Percentiles rank a stretch among this genome's conserved stretches.
Conservation (phyloP, 1,140 invertebrate genomes). For the Rhopalosiphum maidis region DNA sequence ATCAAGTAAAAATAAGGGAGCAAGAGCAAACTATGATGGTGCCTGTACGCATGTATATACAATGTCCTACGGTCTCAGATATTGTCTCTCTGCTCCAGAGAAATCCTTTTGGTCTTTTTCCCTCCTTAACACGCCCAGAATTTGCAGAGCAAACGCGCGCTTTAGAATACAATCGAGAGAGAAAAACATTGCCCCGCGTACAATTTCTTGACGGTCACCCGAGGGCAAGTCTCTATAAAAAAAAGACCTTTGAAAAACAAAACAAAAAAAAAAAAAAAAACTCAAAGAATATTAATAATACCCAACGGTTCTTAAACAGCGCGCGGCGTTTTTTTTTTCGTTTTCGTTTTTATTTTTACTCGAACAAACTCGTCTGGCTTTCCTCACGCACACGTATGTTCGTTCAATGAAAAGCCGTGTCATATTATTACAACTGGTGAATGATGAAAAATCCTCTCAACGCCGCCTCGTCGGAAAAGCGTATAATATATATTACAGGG, state of each 20-base stretch:
- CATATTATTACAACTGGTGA: neutral
- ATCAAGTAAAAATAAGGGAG: neutral
- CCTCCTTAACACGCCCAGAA: neutral
- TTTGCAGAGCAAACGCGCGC: neutral
- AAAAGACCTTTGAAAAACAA: constrained; percentile 22
- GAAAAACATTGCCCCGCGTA: neutral
- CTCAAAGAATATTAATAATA: constrained; percentile 37
- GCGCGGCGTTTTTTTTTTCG: neutral
- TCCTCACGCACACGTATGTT: neutral
- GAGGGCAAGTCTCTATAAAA: neutral
- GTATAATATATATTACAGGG: neutral
- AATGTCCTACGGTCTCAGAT: neutral
- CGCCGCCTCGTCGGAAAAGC: neutral
- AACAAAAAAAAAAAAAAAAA: constrained; percentile 6
- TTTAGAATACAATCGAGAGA: neutral
- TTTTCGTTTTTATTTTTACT: neutral
- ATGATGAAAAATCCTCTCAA: neutral
- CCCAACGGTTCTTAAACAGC: neutral
- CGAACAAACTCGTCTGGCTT: neutral
- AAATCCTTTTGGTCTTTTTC: constrained; percentile 39
- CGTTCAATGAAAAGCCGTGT: neutral
- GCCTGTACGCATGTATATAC: neutral
- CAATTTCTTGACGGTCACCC: neutral
- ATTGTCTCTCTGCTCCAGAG: neutral
- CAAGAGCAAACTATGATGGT: constrained; percentile 20